phyloP scores from a whole-genome alignment of 2,113 vertebrate species.

The Dasyornis broadbenti region DNA sequence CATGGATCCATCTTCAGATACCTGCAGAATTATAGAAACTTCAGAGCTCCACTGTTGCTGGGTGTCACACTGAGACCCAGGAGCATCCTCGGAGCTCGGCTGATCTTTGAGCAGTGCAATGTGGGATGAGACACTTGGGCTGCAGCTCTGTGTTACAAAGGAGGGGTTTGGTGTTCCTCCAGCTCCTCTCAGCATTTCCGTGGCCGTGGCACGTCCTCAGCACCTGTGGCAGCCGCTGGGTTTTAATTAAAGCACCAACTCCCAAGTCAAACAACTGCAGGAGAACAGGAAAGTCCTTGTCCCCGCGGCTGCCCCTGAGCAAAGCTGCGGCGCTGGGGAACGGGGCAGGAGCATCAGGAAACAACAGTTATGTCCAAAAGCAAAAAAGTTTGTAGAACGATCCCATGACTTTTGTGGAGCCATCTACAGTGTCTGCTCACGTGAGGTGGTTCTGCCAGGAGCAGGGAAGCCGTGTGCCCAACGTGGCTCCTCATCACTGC shows the following conservation, averaged over 20 bases:
- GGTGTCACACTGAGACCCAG: not conserved
- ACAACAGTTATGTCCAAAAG: fast-evolving
- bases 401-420: not conserved
- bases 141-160: not conserved
- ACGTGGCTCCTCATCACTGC: fast-evolving
- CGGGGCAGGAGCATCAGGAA: not conserved
- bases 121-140: not conserved
- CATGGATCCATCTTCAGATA: not conserved
- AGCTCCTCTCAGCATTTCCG: not conserved
- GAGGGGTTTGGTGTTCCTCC: not conserved
- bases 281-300: constrained; percentile 10
- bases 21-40: not conserved
- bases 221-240: not conserved
- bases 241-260: constrained; percentile 38
- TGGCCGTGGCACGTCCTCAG: fast-evolving
- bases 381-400: not conserved
- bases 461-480: not conserved
- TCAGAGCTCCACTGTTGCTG: not conserved
- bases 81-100: fast-evolving
- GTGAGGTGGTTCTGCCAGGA: not conserved
- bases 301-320: not conserved
- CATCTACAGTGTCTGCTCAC: not conserved
- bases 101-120: fast-evolving
- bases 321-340: not conserved
- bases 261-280: not conserved